Evolutionary conservation across 1,140 invertebrate genomes (phyloP), one percentile per base, ranked within the genome.

Genomic region (Papilio aristodemus): DNA sequence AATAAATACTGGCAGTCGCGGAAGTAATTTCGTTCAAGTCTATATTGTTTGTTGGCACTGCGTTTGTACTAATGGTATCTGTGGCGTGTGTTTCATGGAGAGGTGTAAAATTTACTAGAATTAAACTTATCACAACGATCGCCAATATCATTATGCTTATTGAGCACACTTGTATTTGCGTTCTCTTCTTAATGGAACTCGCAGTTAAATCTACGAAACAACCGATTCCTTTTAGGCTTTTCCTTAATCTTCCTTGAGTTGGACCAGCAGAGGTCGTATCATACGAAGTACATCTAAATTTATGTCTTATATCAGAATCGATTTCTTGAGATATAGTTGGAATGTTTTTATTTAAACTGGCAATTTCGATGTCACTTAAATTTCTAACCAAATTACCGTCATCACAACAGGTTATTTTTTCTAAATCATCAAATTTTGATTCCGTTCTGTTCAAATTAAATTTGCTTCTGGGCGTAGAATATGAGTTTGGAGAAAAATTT

Each of bases 101-200:
- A 75, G 80, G 76, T 69, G 87, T 87, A 84, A 87, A 87, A 75
- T 91, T 89, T 14, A 91, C 86, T 77, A 91, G 82, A 73, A 91
- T 74, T 79, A 91, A 87, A 85, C 86, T 90, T 80, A 91, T 90
- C 27, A 86, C 77, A 80, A 91, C 80, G 50, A 91, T 90, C 43
- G 89, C 87, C 75, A 91, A 71, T 71, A 91, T 87, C 87, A 90
- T 91, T 70, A 90, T 78, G 84, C 84, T 89, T 81, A 91, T 90
- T 85, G 89, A 91, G 84, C 87, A 91, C 32, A 87, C 87, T 79
- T 90, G 88, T 71, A 91, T 86, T 79, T 87, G 84, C 70, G 86
- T 89, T 73, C 86, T 78, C 69, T 89, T 89, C 68, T 89, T 89
- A 38, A 86, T 80, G 22, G 86, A 80, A 73, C 81, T 88, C 67